Evolutionary conservation across 1,140 invertebrate genomes (phyloP), one percentile per base, ranked within the genome.

Genomic region (Daktulosphaira vitifoliae): DNA sequence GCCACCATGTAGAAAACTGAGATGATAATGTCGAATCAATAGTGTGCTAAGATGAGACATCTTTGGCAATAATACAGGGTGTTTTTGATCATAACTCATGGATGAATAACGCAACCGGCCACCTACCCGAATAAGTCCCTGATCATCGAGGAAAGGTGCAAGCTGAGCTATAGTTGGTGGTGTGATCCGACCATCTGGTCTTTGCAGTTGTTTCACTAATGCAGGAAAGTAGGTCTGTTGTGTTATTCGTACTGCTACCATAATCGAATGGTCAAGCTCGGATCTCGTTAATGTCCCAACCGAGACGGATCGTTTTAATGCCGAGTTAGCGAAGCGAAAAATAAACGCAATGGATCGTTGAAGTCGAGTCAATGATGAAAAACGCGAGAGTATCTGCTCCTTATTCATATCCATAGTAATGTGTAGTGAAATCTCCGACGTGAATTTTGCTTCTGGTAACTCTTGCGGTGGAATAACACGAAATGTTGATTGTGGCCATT

Each of bases 1-100:
- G 8, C 74, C 73, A 44, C 71, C 72, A 68, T 73, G 73, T 44
- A 73, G 26, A 15, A 69, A 71, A 18, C 29, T 68, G 2, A 67
- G 11, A 65, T 75, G 73, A 25, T 68, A 69, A 65, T 71, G 66
- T 37, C 52, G 3, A n/a, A 74, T 50, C 15, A 73, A 37, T 3
- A 71, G 44, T 3, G 65, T 37, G 3, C 68, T 69, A 7, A 73
- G 33, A 20, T 65, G 56, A 59, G 51, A 48, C 15, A 67, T 68
- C n/a, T 62, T 59, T 9, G 69, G 68, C 22, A 71, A 20, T n/a
- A n/a, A n/a, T n/a, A n/a, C n/a, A n/a, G n/a, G n/a, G n/a, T n/a
- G n/a, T n/a, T n/a, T n/a, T n/a, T n/a, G n/a, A n/a, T n/a, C n/a
- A n/a, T n/a, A n/a, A n/a, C n/a, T n/a, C n/a, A n/a, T n/a, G 9